Evolutionary conservation across 1,140 invertebrate species (phyloP), one percentile per base, ranked within the genome.

Genomic region (Tenebrio molitor): DNA sequence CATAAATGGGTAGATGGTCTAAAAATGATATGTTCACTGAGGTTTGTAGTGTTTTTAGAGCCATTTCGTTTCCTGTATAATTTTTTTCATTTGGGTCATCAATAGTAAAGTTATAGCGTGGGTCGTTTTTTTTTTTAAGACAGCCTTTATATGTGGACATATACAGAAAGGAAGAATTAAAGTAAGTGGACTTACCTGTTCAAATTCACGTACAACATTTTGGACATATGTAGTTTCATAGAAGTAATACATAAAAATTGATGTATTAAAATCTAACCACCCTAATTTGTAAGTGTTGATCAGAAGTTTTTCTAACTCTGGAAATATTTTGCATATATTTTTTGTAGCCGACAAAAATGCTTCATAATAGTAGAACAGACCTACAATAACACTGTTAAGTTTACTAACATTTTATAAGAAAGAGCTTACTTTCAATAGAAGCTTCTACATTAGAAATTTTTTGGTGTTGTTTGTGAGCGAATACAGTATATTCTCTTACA

Each of bases 221-320:
- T 76, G 72, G 4, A 77, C 77, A 29, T 72, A 72, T 12, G 74
- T 69, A 42, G 76, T 77, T 73, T 77, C 75, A 75, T 75, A 78
- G 71, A 80, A 80, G 66, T 74, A 75, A 62, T 75, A 73, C 62
- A 78, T 77, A 67, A 80, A 80, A 44, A 80, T 71, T 68, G 73
- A 77, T 23, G 74, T 78, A 41, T 80, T 80, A 50, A 78, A 78
- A 36, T 80, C 78, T 46, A 80, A 69, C 78, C 78, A 80, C 42
- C 74, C 74, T 19, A 80, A 71, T 36, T 68, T 67, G 44, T 78
- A 80, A 14, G 73, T 78, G 33, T 76, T 78, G 17, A 72, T 77
- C 23, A 78, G 68, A 19, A 80, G 62, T 70, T 75, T 75, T 50
- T 78, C 77, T 53, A 80, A 74, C 12, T 78, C 77, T 19, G 71